Evolutionary conservation across 2,888 invertebrate species (phyloP).

Genomic region (Teleiodes luculella): DNA sequence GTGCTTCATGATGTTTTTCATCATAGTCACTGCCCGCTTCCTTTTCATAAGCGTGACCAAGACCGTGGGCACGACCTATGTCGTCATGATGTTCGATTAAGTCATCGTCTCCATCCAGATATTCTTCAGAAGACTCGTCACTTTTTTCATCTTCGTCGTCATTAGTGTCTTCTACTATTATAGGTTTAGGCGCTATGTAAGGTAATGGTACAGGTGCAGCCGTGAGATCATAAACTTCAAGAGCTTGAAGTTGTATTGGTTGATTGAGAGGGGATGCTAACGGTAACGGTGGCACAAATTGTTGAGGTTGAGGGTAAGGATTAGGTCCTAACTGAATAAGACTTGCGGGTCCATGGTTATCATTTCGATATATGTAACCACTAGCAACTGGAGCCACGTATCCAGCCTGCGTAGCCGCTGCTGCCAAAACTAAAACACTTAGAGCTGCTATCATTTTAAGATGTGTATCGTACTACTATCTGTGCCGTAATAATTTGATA

Average conservation of each 20-base stretch:
- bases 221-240: conserved; percentile 51
- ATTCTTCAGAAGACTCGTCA: conserved; percentile 45
- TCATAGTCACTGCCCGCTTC: conserved; percentile 71
- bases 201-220: conserved; percentile 50
- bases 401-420: conserved; percentile 50
- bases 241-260: conserved; percentile 38
- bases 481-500: conserved; percentile 64
- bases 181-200: conserved; percentile 57
- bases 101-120: conserved; percentile 37
- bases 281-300: conserved; percentile 49
- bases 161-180: conserved; percentile 50
- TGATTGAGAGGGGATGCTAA: conserved; percentile 25
- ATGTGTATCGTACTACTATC: conserved; percentile 52
- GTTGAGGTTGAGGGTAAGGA: conserved; percentile 36
- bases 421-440: conserved; percentile 44
- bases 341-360: conserved; percentile 68
- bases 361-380: conserved; percentile 75
- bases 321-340: conserved; percentile 63
- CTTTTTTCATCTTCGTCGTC: conserved; percentile 48
- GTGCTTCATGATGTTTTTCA: conserved; percentile 65
- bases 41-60: conserved; percentile 47
- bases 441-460: conserved; percentile 59
- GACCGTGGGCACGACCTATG: conserved; percentile 18
- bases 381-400: conserved; percentile 70
- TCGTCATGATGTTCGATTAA: conserved; percentile 17